phyloP scores from a whole-genome alignment of 2,113 vertebrate species.

The Gymnobelideus leadbeateri region DNA sequence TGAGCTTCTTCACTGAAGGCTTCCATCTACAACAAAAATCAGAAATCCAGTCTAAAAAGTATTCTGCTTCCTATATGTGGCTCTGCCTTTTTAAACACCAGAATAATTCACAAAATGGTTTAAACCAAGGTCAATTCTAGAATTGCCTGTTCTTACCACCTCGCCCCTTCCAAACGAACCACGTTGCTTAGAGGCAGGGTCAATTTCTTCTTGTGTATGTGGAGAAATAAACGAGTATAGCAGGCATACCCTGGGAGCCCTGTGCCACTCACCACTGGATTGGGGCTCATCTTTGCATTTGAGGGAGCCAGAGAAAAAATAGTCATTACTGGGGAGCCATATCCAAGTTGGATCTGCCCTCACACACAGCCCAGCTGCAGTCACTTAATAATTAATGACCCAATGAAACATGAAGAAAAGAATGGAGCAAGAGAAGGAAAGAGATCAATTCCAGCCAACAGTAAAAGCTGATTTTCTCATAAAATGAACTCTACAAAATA shows the following conservation, averaged over 20 bases:
- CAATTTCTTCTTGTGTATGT: not conserved
- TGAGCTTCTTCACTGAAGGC: not conserved
- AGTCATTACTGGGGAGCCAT: not conserved
- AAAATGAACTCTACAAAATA: not conserved
- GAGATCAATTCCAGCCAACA: slow-evolving; percentile 11
- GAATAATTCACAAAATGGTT: not conserved
- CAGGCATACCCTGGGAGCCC: not conserved
- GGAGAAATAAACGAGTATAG: not conserved
- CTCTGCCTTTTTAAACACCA: not conserved
- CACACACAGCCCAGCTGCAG: not conserved
- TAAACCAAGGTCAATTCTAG: not conserved
- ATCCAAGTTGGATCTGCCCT: not conserved
- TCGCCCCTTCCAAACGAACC: not conserved
- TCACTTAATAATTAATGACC: slow-evolving; percentile 34
- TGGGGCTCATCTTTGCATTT: slow-evolving; percentile 3
- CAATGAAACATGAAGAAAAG: not conserved
- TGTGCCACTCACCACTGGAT: not conserved
- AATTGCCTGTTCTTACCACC: not conserved
- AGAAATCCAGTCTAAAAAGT: not conserved
- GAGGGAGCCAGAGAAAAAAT: slow-evolving; percentile 5
- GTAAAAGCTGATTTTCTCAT: slow-evolving; percentile 37
- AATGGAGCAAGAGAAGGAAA: slow-evolving; percentile 35
- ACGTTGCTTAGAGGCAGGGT: not conserved
- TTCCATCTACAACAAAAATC: not conserved
- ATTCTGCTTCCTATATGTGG: not conserved